A percentile compares a stretch with the other conserved stretches of the same genome.
Evolutionary conservation across 2,113 vertebrate species (phyloP).

Genomic region (Hippocampus barbouri): DNA sequence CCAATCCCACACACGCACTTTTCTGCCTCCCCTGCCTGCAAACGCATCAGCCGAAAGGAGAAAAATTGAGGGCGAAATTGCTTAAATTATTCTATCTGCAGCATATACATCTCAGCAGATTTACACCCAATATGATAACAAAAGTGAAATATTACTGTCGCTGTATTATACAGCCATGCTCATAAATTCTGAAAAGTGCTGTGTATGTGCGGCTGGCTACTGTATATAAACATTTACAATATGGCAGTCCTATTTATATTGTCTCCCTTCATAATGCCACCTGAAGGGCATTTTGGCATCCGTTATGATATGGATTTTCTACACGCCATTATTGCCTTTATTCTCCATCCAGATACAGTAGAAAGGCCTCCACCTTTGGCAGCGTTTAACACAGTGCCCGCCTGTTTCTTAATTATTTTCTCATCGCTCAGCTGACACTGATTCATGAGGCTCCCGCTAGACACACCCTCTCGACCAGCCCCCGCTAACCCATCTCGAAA

Average conservation of each 20-base stretch:
- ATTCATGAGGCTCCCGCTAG: constrained; percentile 66
- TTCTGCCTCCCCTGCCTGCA: constrained; percentile 9
- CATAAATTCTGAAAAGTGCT: constrained; percentile 71
- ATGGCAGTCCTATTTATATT: constrained; percentile 74
- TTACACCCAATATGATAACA: constrained; percentile 74
- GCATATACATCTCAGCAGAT: constrained; percentile 68
- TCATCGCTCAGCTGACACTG: constrained; percentile 68
- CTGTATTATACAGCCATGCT: constrained; percentile 61
- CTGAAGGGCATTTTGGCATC: constrained; percentile 68
- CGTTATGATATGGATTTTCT: constrained; percentile 65
- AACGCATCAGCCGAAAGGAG: constrained; percentile 34
- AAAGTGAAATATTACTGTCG: constrained; percentile 75
- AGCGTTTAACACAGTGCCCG: constrained; percentile 60
- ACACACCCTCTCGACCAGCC: constrained; percentile 47
- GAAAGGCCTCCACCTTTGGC: constrained; percentile 61
- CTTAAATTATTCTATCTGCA: constrained; percentile 70
- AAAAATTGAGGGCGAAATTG: constrained; percentile 56
- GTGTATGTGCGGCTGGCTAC: constrained; percentile 53
- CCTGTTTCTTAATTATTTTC: constrained; percentile 75
- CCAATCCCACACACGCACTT: background rate
- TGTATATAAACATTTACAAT: constrained; percentile 77
- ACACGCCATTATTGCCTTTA: constrained; percentile 53
- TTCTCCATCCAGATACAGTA: constrained; percentile 50
- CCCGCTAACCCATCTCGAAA: constrained; percentile 25
- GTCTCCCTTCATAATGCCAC: constrained; percentile 70